phyloP scores from a whole-genome alignment of 2,888 invertebrate genomes.

The Bruchidius siliquastri region DNA sequence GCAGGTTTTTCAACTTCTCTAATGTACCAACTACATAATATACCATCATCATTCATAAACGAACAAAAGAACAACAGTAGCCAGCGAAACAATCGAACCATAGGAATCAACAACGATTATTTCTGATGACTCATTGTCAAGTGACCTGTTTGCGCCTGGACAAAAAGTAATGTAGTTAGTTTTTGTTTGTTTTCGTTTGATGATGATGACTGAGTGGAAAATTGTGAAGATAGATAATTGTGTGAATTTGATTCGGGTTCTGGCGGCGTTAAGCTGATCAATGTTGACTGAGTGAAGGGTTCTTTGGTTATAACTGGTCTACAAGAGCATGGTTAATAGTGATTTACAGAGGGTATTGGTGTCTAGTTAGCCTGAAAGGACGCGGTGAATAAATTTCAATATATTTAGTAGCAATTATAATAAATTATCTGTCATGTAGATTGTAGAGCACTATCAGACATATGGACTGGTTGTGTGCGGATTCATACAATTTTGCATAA shows the following conservation, averaged over 20 bases:
- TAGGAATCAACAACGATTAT: slow-evolving; percentile 20
- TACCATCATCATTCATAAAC: slow-evolving; percentile 25
- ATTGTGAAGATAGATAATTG: background rate
- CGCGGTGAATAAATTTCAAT: too few species aligned
- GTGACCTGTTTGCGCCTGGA: background rate
- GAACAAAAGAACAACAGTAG: slow-evolving; percentile 29
- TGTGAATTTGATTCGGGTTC: background rate
- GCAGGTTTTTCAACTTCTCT: background rate
- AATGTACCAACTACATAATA: background rate
- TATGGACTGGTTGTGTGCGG: too few species aligned
- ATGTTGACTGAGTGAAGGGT: too few species aligned
- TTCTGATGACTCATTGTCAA: slow-evolving; percentile 23
- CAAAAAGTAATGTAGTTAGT: background rate
- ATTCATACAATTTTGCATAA: too few species aligned
- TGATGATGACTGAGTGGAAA: background rate
- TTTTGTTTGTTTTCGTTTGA: background rate
- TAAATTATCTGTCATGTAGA: too few species aligned
- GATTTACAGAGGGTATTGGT: too few species aligned
- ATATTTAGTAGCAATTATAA: too few species aligned
- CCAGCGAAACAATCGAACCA: slow-evolving; percentile 28
- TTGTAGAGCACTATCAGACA: too few species aligned
- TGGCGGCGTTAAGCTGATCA: background rate
- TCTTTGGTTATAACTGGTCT: too few species aligned
- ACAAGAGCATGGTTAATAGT: too few species aligned
- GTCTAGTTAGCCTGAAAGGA: too few species aligned